Percentiles rank a stretch among this genome's conserved stretches.
These are phyloP conservation scores for Cyrtorhinus lividipennis DNA, from an alignment of 1,140 invertebrate species.

Conservation along the genomic window DNA sequence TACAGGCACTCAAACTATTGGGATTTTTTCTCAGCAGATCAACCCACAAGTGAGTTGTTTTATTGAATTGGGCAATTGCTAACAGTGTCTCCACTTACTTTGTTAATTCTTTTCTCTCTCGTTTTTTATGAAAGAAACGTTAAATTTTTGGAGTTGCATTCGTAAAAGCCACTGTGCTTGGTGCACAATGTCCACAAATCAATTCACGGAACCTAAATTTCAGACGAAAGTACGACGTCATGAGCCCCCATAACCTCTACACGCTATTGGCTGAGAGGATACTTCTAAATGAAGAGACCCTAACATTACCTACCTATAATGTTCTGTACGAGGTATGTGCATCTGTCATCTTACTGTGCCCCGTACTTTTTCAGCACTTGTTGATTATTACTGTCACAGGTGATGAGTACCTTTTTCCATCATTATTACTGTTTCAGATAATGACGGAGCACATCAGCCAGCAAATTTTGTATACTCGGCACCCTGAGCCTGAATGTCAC, in stretches of 20 bases:
- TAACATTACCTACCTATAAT: conserved; percentile 91
- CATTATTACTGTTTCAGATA: conserved; percentile 40
- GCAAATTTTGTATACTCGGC: conserved; percentile 79
- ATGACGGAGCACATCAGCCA: conserved; percentile 93
- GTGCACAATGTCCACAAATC: too few relatives aligned
- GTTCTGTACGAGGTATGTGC: conserved; percentile 86
- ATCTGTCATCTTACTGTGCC: neutral
- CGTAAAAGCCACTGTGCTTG: too few relatives aligned
- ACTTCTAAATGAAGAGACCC: conserved; percentile 71
- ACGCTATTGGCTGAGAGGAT: conserved; percentile 87
- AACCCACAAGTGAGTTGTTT: conserved; percentile 89
- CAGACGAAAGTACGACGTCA: conserved; percentile 94
- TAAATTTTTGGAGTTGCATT: too few relatives aligned
- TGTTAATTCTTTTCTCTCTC: neutral
- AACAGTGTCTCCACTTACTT: neutral
- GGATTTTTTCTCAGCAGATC: conserved; percentile 89
- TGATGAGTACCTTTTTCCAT: conserved; percentile 45
- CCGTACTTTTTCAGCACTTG: too few relatives aligned
- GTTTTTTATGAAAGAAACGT: too few relatives aligned
- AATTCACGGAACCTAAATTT: too few relatives aligned
- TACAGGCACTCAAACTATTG: conserved; percentile 89
- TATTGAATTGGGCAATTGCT: too few relatives aligned
- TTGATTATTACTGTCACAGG: conserved; percentile 36
- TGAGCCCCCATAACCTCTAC: conserved; percentile 96
- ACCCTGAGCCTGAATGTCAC: conserved; percentile 86